Evolutionary conservation across 92 coral and sea anemone species (phyloP), one percentile per base, ranked within the genome.

Genomic region (Porites divaricata): DNA sequence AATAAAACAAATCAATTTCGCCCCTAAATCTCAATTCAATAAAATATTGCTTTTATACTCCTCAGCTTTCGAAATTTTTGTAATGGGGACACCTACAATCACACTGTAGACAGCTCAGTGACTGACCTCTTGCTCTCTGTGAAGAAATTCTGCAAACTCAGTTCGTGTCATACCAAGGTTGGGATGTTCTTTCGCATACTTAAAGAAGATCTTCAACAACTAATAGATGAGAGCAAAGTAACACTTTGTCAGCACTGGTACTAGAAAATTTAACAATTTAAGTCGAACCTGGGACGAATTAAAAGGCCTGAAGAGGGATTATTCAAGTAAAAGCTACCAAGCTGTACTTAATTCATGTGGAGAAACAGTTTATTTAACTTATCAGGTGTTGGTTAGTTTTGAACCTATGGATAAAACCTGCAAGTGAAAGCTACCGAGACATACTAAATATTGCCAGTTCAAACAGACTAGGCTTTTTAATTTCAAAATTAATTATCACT

Each of bases 101-200:
- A 48, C 56, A 41, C 45, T 16, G 57, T 64, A 10, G 10, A 64
- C 68, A 9, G 10, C 25, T 20, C 5, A 8, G 25, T 23, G 9
- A 70, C 78, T 72, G 45, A 85, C 98, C 98, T 89, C 81, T 85
- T 94, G 98, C 69, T 94, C 98, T 79, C 91, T 94, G 66, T 63
- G 53, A n/a, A 94, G 73, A 41, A 94, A 94, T 77, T 92, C 92
- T 67, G 86, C 85, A 81, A 94, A 92, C 83, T 94, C 98, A 52
- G 90, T 87, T 13, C 91, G 90, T 5, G 98, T 91, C 90, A 94
- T 83, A 10, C 98, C 98, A 16, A 92, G 89, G 74, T 85, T 88
- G 5, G 98, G 98, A 26, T 83, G 84, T 45, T 84, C 90, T 57
- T 93, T 91, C n/a, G 98, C 98, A 78, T 94, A 89, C 79, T 90